Percentiles rank a stretch among this genome's conserved stretches.
These are phyloP conservation scores for Morus bassanus DNA, from an alignment of 2,797 vertebrate genomes.

Conservation along the genomic window DNA sequence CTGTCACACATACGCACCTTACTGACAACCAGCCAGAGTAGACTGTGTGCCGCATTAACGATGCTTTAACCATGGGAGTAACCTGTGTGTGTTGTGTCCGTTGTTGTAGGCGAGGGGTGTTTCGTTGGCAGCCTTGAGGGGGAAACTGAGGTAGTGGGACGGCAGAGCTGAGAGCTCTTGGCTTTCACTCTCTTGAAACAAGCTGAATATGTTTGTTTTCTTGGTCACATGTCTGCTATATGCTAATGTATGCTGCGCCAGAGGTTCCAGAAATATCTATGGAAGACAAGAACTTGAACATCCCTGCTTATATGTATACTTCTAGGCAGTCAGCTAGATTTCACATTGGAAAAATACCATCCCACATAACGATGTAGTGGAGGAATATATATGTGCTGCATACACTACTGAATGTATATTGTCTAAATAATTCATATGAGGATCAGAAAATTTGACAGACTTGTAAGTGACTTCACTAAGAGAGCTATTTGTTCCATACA, in stretches of 20 bases:
- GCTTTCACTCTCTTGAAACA: not conserved
- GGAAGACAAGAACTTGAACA: not conserved
- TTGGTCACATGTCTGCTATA: not conserved
- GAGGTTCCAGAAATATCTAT: not conserved
- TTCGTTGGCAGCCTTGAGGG: not conserved
- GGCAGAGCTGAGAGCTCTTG: not conserved
- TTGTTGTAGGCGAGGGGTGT: accelerated
- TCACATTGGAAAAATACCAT: not conserved
- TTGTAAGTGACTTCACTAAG: not conserved
- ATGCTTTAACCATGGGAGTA: not conserved
- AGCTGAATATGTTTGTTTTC: not conserved
- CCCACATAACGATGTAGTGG: not conserved
- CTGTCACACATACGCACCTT: not conserved
- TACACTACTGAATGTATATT: not conserved
- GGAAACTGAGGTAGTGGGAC: not conserved
- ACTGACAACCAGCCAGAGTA: not conserved
- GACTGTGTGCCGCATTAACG: accelerated
- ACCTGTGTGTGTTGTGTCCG: accelerated
- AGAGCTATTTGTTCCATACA: not conserved
- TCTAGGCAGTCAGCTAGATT: not conserved
- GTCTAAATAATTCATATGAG: not conserved
- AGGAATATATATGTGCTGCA: not conserved
- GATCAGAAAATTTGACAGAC: not conserved
- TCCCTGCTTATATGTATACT: not conserved
- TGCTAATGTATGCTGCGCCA: not conserved